These are phyloP conservation scores for Cryptops parisi DNA, from an alignment of 2,888 invertebrate genomes.

Conservation along the genomic window DNA sequence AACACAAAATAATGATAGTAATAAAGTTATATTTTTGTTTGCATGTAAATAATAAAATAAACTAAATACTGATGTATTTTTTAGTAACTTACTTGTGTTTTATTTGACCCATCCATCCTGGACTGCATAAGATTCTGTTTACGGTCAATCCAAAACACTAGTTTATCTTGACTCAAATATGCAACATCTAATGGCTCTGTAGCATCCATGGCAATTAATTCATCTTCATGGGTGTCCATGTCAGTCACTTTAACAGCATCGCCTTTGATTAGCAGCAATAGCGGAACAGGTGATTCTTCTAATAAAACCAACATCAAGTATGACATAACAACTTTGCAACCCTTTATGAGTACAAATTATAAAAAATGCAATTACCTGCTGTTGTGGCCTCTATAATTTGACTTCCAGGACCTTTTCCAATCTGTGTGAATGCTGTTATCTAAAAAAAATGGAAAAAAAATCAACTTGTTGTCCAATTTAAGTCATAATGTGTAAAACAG, in stretches of 20 bases:
- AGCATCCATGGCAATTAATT: conserved; percentile 19
- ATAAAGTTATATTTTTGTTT: background rate
- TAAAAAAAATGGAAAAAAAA: conserved; percentile 30
- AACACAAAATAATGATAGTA: conserved; percentile 28
- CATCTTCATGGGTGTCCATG: conserved; percentile 45
- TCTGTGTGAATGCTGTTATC: conserved; percentile 66
- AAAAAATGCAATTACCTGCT: conserved; percentile 29
- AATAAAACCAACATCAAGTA: conserved; percentile 14
- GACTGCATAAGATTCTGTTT: conserved; percentile 52
- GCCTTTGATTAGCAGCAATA: conserved; percentile 53
- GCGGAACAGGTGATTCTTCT: conserved; percentile 61
- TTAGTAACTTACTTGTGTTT: conserved; percentile 24
- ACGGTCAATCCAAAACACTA: conserved; percentile 69
- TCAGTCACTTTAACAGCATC: conserved; percentile 61
- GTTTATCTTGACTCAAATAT: conserved; percentile 51
- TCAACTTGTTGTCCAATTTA: background rate
- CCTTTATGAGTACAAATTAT: background rate
- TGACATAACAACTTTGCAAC: background rate
- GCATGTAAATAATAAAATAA: too few relatives aligned
- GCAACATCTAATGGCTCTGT: conserved; percentile 54
- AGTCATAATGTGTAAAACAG: too few relatives aligned
- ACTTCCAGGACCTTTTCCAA: conserved; percentile 57
- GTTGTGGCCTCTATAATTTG: conserved; percentile 49
- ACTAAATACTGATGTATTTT: background rate
- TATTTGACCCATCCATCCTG: conserved; percentile 38